Base-by-base conservation (phyloP, 2,888 invertebrate genomes). In the Apodemia mormo region DNA sequence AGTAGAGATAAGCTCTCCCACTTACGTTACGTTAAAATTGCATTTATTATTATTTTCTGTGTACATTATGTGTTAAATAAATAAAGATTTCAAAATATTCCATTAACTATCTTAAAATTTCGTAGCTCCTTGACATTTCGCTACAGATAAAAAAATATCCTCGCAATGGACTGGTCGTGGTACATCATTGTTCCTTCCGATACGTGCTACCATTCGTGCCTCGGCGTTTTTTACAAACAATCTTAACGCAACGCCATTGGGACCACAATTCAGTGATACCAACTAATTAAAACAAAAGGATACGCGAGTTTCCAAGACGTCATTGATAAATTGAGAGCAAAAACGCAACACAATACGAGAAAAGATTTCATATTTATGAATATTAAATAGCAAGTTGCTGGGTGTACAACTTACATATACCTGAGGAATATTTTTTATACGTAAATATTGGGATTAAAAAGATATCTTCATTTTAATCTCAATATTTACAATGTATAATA, bases 121-220 rank as follows among this genome's bases (percentile, higher is more conserved):
- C 74, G 5, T 70, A 75, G 52, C 68, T 84, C 79, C 64, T 10
- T 74, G 78, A 74, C 74, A 76, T 79, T 76, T 83, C 84, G 84
- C 86, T 86, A 85, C 85, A 86, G 86, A 86, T 84, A 85, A 85
- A 87, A 89, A 89, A 89, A 88, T 61, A 61, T 80, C 82, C 79
- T 75, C 75, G 77, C 74, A 78, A 75, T 76, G 77, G 84, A 88
- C 88, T 87, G 88, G 88, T 83, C 85, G 82, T 85, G 84, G 86
- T 85, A 86, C 88, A 87, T 89, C 88, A 89, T 85, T 85, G 88
- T 85, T 82, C 88, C 84, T 81, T 79, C 81, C 87, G 86, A 87
- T 88, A 85, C 86, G 85, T 85, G 86, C 85, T 84, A 84, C 82
- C 77, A 82, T 77, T 80, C 80, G 79, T 79, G 77, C 80, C 80